Evolutionary conservation across 2,797 vertebrate genomes (phyloP).

Genomic region (Mormyrops attenuatus): DNA sequence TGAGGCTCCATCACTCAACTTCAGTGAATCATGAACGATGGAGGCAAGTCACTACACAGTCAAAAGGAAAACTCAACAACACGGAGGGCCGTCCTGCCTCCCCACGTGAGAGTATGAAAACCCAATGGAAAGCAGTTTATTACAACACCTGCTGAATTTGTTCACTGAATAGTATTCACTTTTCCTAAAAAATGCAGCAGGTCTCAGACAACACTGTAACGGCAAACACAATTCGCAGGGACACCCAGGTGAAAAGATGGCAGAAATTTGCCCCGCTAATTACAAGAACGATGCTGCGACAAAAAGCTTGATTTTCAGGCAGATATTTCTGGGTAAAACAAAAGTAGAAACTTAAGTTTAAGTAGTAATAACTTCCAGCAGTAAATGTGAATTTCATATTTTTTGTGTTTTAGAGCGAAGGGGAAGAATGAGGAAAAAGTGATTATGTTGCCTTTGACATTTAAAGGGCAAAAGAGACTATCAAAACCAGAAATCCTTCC

Average conservation of each 20-base stretch:
- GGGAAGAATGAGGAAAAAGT: not conserved
- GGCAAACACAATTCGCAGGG: not conserved
- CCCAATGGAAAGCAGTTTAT: not conserved
- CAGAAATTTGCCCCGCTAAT: not conserved
- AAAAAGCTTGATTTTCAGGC: slow-evolving; percentile 5
- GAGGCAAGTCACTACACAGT: not conserved
- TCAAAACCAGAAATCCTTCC: not conserved
- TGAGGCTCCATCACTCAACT: not conserved
- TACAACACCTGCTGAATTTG: not conserved
- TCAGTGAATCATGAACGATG: not conserved
- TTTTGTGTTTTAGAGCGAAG: not conserved
- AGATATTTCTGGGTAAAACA: not conserved
- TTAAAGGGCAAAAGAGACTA: not conserved
- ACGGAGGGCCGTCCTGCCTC: not conserved
- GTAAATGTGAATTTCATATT: not conserved
- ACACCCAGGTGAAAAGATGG: not conserved
- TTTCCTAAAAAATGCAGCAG: not conserved
- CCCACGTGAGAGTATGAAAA: not conserved
- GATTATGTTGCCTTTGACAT: slow-evolving; percentile 15
- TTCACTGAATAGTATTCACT: not conserved
- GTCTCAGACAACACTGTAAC: not conserved
- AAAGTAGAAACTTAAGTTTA: not conserved
- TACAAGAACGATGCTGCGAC: not conserved
- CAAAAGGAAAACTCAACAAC: not conserved
- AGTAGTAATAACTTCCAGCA: not conserved